Evolutionary conservation across 2,888 invertebrate species (phyloP).

Genomic region (Drosophila birchii): DNA sequence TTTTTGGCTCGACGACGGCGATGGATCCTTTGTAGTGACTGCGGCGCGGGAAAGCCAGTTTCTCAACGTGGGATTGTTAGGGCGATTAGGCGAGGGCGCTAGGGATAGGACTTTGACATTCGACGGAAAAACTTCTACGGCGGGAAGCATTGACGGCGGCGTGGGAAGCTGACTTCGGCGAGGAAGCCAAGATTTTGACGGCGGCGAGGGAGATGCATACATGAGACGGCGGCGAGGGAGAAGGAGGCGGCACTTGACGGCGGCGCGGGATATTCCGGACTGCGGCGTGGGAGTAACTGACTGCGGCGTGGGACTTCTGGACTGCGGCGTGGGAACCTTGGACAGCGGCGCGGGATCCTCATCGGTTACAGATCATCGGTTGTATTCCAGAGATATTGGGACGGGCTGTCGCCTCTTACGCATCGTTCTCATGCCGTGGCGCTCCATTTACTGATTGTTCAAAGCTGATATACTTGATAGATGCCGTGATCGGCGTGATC

Average conservation of each 20-base stretch:
- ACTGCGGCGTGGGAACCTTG: slow-evolving; percentile 64
- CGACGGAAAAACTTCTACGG: slow-evolving; percentile 2
- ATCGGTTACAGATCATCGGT: slow-evolving; percentile 56
- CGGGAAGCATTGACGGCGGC: slow-evolving; percentile 43
- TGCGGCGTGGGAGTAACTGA: slow-evolving; percentile 40
- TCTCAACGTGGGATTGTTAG: slow-evolving; percentile 67
- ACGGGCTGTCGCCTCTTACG: neutral
- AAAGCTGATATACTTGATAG: slow-evolving; percentile 70
- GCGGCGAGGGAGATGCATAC: slow-evolving; percentile 37
- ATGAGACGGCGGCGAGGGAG: slow-evolving; percentile 30
- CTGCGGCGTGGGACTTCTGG: slow-evolving; percentile 63
- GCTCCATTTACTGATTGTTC: slow-evolving; percentile 49
- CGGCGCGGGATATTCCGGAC: slow-evolving; percentile 38
- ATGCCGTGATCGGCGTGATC: slow-evolving; percentile 48
- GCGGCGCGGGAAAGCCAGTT: slow-evolving; percentile 55
- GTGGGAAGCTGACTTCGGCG: slow-evolving; percentile 47
- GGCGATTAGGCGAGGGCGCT: slow-evolving; percentile 74
- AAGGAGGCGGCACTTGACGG: slow-evolving; percentile 14
- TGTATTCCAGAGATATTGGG: slow-evolving; percentile 54
- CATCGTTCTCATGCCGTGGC: neutral
- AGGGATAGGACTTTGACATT: slow-evolving; percentile 40
- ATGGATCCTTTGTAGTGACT: slow-evolving; percentile 36
- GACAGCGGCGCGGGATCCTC: slow-evolving; percentile 71
- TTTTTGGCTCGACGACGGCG: slow-evolving; percentile 17
- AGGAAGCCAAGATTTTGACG: slow-evolving; percentile 23